A percentile compares a stretch with the other conserved stretches of the same genome.
Conservation (phyloP, 1,140 invertebrate genomes). For the Drosophila sp. region DNA sequence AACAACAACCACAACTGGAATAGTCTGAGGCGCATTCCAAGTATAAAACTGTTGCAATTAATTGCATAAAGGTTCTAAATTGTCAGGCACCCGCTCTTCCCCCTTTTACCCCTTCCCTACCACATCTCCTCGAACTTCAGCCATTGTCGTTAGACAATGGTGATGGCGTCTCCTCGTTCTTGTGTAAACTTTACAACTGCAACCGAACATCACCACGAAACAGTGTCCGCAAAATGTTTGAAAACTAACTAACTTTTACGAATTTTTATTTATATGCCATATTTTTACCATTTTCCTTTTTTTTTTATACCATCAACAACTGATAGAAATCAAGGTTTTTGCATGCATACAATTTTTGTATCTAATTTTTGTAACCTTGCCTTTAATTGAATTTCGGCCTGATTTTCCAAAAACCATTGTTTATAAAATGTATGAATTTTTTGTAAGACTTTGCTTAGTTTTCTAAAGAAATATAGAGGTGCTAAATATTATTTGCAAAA, state of each 20-base stretch:
- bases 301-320: no score
- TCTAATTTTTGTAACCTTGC: no score
- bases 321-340: no score
- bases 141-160: slow-evolving; percentile 40
- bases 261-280: neutral
- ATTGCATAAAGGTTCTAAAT: slow-evolving; percentile 78
- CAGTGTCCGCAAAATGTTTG: slow-evolving; percentile 20
- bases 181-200: slow-evolving; percentile 45
- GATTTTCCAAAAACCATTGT: no score
- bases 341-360: no score
- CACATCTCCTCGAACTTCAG: slow-evolving; percentile 1
- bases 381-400: no score
- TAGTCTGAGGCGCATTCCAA: slow-evolving; percentile 58
- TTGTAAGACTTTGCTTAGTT: no score
- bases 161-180: slow-evolving; percentile 54
- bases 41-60: slow-evolving; percentile 78
- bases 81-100: slow-evolving; percentile 41
- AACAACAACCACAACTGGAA: slow-evolving; percentile 8
- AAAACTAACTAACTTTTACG: neutral
- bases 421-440: no score
- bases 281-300: no score
- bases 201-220: slow-evolving; percentile 36
- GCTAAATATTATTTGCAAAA: no score
- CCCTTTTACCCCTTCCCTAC: neutral
- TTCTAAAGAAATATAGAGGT: no score